Base-by-base conservation (phyloP, 1,140 invertebrate species). In the Bombus affinis region DNA sequence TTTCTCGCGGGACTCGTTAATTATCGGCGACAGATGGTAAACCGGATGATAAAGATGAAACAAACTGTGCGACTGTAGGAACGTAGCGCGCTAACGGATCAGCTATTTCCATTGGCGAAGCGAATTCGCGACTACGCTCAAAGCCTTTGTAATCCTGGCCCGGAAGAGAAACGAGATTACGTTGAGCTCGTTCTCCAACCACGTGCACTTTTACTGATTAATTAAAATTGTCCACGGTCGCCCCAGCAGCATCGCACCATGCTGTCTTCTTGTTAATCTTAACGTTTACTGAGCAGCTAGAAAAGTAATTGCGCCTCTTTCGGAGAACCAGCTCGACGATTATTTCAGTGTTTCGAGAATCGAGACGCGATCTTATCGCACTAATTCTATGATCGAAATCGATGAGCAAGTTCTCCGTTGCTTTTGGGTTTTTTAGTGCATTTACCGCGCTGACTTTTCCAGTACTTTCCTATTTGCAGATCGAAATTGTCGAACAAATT, bases 181-280 rank as follows among this genome's bases (percentile, higher is more conserved):
- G 22, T 13, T 2, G 32, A 70, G 66, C 32, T 35, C 65, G 57
- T 80, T 42, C 15, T 42, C 32, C 39, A 42, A 18, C 10, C 42
- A 47, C 71, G 62, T 28, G 62, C 35, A 25, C 73, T 83, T 22
- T 47, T 35, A 35, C 77, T 57, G 44, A 77, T 83, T 83, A 83
- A 83, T 83, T 83, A 77, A 83, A 83, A 83, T 74, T 81, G 47
- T 53, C 47, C 18, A 22, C 47, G 6, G 6, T 53, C 18, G 47
- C 47, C 47, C 18, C 47, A 53, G 1, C 47, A 22, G 18, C 18
- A 2, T 53, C 47, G 18, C 5, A 18, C 18, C 47, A 18, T 53
- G 5, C 18, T 18, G 47, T 53, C 47, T 2, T 22, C 47, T 22
- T 42, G 35, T 66, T 79, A 68, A 44, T 68, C 59, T 28, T 25